Percentiles rank a stretch among this genome's conserved stretches.
These are phyloP conservation scores for Anoplophora glabripennis DNA, from an alignment of 1,140 invertebrate genomes.

Conservation along the genomic window DNA sequence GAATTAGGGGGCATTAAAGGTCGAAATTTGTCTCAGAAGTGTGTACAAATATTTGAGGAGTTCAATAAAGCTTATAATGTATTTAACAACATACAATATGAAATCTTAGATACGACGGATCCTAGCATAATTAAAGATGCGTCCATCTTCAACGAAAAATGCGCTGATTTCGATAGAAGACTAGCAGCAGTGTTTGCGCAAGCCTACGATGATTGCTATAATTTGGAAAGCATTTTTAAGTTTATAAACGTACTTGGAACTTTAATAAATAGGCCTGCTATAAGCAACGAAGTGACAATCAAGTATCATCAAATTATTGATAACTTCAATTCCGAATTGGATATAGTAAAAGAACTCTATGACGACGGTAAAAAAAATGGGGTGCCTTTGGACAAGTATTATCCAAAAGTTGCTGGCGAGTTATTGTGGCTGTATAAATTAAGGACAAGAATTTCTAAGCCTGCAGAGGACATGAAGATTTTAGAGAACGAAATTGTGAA, in stretches of 20 bases:
- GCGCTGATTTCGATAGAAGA: conserved; percentile 68
- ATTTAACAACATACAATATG: conserved; percentile 67
- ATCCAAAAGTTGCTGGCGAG: conserved; percentile 69
- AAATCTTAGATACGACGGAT: conserved; percentile 68
- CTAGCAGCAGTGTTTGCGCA: conserved; percentile 72
- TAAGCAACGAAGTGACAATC: conserved; percentile 63
- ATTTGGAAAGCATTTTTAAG: conserved; percentile 62
- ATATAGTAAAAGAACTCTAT: conserved; percentile 59
- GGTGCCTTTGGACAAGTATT: conserved; percentile 62
- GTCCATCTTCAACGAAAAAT: conserved; percentile 54
- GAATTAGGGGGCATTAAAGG: conserved; percentile 79
- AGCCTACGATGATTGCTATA: conserved; percentile 74
- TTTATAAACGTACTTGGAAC: conserved; percentile 72
- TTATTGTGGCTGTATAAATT: conserved; percentile 72
- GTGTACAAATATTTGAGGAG: conserved; percentile 60
- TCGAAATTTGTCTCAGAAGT: conserved; percentile 57
- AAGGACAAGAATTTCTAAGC: conserved; percentile 57
- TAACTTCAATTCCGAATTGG: conserved; percentile 64
- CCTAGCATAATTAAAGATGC: conserved; percentile 63
- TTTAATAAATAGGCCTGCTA: conserved; percentile 67
- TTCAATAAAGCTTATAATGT: conserved; percentile 69
- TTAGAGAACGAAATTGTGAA: conserved; percentile 53
- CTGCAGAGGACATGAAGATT: conserved; percentile 58
- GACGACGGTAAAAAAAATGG: conserved; percentile 52
- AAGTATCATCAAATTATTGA: conserved; percentile 58